phyloP scores from a whole-genome alignment of 2,113 vertebrate species.

The Pycnonotus jocosus region DNA sequence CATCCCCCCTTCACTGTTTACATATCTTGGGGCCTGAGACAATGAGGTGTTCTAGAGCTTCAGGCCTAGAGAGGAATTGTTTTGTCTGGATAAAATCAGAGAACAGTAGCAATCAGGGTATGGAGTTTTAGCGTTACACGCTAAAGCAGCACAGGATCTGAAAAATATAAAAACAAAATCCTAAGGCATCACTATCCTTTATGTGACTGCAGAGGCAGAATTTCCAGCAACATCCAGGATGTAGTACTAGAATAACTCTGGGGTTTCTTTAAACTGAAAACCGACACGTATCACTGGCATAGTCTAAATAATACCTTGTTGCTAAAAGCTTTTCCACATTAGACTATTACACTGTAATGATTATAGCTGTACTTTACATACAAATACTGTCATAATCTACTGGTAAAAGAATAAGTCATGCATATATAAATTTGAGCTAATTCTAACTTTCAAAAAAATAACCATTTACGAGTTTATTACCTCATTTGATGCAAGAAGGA shows the following conservation, averaged over 20 bases:
- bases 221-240: not conserved
- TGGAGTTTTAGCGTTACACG: not conserved
- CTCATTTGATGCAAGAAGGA: not conserved
- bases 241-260: not conserved
- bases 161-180: not conserved
- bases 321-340: constrained; percentile 40
- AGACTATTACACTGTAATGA: not conserved
- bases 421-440: not conserved
- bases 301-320: constrained; percentile 7
- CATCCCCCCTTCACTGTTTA: not conserved
- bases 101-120: not conserved
- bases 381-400: constrained; percentile 10
- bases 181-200: not conserved
- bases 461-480: not conserved
- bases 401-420: not conserved
- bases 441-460: not conserved
- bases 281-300: not conserved
- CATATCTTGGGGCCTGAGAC: not conserved
- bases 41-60: not conserved
- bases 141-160: not conserved
- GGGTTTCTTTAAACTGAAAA: not conserved
- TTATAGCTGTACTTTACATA: constrained; percentile 29
- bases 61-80: not conserved
- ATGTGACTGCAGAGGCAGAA: not conserved
- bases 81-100: not conserved